Conservation (phyloP, 2,797 vertebrate genomes). For the Galago senegalensis region DNA sequence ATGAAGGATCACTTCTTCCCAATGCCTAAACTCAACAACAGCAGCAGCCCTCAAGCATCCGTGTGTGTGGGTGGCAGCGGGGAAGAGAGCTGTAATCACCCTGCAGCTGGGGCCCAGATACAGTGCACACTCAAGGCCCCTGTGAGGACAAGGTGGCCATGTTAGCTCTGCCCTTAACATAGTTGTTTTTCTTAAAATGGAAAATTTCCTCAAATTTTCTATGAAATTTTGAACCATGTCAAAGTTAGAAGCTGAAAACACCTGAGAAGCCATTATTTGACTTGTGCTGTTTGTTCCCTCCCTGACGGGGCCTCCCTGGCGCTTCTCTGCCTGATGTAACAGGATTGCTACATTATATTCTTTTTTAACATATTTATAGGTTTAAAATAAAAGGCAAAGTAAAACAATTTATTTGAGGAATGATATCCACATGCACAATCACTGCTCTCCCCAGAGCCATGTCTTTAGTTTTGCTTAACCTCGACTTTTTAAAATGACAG, state of each 20-base stretch:
- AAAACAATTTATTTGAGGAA: constrained; percentile 12
- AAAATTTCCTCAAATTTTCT: not conserved
- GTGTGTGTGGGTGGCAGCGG: rapidly evolving
- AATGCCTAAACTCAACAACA: not conserved
- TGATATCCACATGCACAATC: not conserved
- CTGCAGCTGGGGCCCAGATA: not conserved
- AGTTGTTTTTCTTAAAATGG: not conserved
- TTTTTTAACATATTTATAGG: not conserved
- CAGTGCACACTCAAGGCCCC: rapidly evolving
- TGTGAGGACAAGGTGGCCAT: rapidly evolving
- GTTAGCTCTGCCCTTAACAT: not conserved
- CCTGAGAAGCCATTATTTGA: not conserved
- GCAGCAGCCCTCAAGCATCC: not conserved
- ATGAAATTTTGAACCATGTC: not conserved
- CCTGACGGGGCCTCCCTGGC: rapidly evolving
- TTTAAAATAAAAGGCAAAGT: constrained; percentile 51
- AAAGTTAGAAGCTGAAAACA: not conserved
- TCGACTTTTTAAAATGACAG: constrained; percentile 66
- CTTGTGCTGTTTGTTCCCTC: not conserved
- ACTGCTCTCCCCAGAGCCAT: constrained; percentile 26
- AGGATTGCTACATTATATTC: not conserved
- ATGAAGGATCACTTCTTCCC: not conserved
- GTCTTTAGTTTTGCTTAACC: constrained; percentile 67
- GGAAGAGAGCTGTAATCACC: rapidly evolving
- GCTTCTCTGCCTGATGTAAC: not conserved